A percentile compares a stretch with the other conserved stretches of the same genome.
Evolutionary conservation across 1,140 invertebrate genomes (phyloP).

Genomic region (Geopemphigus sp.): DNA sequence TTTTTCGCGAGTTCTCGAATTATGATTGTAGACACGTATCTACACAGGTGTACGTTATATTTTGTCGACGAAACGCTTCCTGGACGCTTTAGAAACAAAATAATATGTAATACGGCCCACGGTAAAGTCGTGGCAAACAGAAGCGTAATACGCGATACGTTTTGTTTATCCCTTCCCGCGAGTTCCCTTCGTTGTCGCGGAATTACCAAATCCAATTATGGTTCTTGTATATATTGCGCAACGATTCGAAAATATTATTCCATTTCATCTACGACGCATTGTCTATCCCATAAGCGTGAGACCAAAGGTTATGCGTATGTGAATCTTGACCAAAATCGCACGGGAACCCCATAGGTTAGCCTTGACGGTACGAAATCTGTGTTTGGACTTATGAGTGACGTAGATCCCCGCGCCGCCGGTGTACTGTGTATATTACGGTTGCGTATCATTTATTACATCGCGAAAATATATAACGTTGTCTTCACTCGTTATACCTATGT

Average conservation of each 20-base stretch:
- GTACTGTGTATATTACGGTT: background rate
- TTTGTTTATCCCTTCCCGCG: background rate
- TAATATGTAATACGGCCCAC: too few relatives aligned
- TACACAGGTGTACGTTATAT: background rate
- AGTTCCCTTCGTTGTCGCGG: background rate
- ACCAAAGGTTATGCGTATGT: conserved; percentile 38
- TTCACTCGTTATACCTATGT: background rate
- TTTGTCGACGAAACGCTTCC: too few relatives aligned
- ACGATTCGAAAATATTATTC: conserved; percentile 28
- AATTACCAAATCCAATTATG: conserved; percentile 33
- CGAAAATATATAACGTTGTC: background rate
- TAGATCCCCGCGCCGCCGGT: background rate
- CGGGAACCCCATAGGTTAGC: conserved; percentile 34
- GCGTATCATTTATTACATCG: conserved; percentile 8
- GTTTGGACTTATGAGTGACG: conserved; percentile 13
- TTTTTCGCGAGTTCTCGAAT: too few relatives aligned
- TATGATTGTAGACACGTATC: background rate
- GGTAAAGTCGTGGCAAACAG: background rate
- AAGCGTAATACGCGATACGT: background rate
- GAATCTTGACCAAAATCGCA: conserved; percentile 40
- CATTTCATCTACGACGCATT: conserved; percentile 1
- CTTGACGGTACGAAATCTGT: conserved; percentile 15
- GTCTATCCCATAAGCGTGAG: conserved; percentile 36
- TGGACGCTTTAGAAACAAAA: too few relatives aligned
- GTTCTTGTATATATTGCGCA: background rate